phyloP scores from a whole-genome alignment of 2,113 vertebrate species.

The Eolophus roseicapilla region DNA sequence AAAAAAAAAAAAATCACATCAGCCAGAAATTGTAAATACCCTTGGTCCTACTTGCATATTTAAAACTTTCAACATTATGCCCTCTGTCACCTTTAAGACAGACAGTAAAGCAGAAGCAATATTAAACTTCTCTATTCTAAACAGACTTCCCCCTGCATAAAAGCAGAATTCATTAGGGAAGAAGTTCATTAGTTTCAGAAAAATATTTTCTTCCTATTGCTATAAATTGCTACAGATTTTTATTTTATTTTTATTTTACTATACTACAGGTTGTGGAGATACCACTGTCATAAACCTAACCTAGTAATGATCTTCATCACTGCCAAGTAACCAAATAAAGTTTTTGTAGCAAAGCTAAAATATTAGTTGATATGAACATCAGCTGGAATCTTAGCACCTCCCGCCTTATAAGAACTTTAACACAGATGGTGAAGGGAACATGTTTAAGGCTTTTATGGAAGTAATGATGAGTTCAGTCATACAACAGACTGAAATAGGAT shows the following conservation, averaged over 20 bases:
- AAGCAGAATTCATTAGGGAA: background rate
- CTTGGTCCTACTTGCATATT: background rate
- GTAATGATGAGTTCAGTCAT: constrained; percentile 11
- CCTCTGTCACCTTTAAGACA: background rate
- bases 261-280: background rate
- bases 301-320: background rate
- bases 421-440: constrained; percentile 10
- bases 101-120: background rate
- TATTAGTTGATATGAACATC: background rate
- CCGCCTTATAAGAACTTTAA: background rate
- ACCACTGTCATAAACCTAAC: background rate
- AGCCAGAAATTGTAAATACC: background rate
- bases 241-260: background rate
- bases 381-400: background rate
- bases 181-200: background rate
- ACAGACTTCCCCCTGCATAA: background rate
- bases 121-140: background rate
- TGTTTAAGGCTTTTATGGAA: constrained; percentile 27
- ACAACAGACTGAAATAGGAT: constrained; percentile 8
- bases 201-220: background rate
- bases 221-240: background rate
- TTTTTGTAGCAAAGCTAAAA: background rate
- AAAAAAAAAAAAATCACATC: background rate
- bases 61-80: background rate
- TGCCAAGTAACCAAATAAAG: background rate